Evolutionary conservation across 2,888 invertebrate species (phyloP), one percentile per base, ranked within the genome.

Genomic region (Conus canariensis): DNA sequence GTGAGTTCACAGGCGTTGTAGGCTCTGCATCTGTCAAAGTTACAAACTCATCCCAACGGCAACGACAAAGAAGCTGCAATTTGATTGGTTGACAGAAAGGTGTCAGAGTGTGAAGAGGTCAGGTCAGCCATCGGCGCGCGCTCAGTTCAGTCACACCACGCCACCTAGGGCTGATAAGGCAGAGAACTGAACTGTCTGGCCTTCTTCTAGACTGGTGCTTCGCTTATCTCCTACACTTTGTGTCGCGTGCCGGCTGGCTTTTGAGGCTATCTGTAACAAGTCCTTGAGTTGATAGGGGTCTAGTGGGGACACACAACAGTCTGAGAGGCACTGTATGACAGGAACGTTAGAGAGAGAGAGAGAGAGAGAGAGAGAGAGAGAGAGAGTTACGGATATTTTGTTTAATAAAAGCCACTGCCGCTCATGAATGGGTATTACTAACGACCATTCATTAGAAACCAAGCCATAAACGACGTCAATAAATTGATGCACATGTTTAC

Each of bases 61-160:
- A 80, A 64, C 14, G 56, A 82, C 12, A 56, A 56, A 82, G 16
- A 19, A 45, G 56, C 19, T 19, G 56, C 45, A 12, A 82, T 56
- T 82, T 82, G 82, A 82, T 82, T 82, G 82, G 82, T 56, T 12
- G 56, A 45, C 16, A 16, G 82, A 82, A 82, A 82, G 82, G 82
- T 82, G 82, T 82, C 82, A 82, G 45, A 82, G 82, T 82, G 82
- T 82, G 82, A 82, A 82, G 82, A 14, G 82, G 82, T 82, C 82
- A 82, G 45, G 82, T 56, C 45, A 30, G 16, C 45, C 14, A 22
- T 14, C 19, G 45, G 16, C 30, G 56, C 82, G 45, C 45, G 82
- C 64, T 25, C 25, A 19, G 9, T n/a, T 77, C n/a, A 22, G 77
- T 77, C n/a, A 77, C 77, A 77, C n/a, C n/a, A 77, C 77, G 77